phyloP scores from a whole-genome alignment of 2,888 invertebrate species.

The Lomographa bimaculata region DNA sequence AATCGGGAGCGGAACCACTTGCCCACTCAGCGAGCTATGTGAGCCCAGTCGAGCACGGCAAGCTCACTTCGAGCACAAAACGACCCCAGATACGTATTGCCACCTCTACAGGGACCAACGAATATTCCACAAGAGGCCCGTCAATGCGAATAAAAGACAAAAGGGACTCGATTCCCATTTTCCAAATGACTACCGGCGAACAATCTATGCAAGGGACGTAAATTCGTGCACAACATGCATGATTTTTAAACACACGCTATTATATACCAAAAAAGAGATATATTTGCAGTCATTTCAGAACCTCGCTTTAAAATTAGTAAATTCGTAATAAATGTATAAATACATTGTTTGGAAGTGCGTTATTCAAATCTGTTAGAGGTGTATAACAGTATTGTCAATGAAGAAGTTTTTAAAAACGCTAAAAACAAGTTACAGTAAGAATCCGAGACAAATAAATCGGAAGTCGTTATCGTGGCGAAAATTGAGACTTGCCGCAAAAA shows the following conservation, averaged over 20 bases:
- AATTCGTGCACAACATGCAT: too few relatives aligned
- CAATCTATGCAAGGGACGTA: too few relatives aligned
- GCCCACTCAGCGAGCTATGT: constrained; percentile 60
- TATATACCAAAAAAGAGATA: too few relatives aligned
- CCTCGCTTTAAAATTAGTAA: too few relatives aligned
- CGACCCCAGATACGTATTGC: constrained; percentile 5
- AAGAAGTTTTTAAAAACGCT: constrained; percentile 21
- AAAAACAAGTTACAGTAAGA: constrained; percentile 35
- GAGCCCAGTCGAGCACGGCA: constrained; percentile 35
- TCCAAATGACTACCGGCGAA: constrained; percentile 7
- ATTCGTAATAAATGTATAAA: too few relatives aligned
- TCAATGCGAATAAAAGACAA: constrained; percentile 33
- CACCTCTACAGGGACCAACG: constrained; percentile 15
- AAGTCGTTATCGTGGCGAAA: constrained; percentile 37
- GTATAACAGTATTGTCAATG: too few relatives aligned
- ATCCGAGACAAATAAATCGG: constrained; percentile 37
- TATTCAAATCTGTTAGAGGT: too few relatives aligned
- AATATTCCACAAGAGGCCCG: constrained; percentile 20
- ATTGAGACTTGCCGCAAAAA: constrained; percentile 43
- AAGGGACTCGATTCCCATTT: constrained; percentile 29
- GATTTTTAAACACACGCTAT: too few relatives aligned
- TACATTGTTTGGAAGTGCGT: too few relatives aligned
- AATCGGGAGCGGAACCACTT: constrained; percentile 70
- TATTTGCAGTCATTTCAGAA: too few relatives aligned
- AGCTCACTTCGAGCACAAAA: constrained; percentile 16